These are phyloP conservation scores for Epinotia demarniana DNA, from an alignment of 2,888 invertebrate species.

Conservation along the genomic window DNA sequence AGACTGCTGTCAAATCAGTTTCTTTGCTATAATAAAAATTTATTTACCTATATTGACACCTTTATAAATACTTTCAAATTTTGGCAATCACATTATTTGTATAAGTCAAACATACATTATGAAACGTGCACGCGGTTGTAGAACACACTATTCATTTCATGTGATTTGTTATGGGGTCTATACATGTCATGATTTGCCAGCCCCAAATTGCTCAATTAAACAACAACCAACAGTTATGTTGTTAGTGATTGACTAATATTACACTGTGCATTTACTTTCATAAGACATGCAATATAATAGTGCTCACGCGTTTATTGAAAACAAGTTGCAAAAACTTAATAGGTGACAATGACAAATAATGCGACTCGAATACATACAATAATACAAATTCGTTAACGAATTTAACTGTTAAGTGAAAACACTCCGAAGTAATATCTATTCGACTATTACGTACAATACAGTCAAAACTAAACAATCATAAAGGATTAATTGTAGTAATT, in stretches of 20 bases:
- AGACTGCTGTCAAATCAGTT: conserved; percentile 17
- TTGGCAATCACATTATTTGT: conserved; percentile 74
- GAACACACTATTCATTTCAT: not conserved
- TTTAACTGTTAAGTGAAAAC: conserved; percentile 55
- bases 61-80: conserved; percentile 71
- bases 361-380: conserved; percentile 61
- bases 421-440: conserved; percentile 48
- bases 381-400: conserved; percentile 63
- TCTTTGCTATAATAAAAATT: conserved; percentile 55
- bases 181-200: too few relatives aligned
- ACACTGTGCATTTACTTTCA: conserved; percentile 3
- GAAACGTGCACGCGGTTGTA: not conserved
- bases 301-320: not conserved
- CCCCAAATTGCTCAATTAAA: not conserved
- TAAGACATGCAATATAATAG: not conserved
- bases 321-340: not conserved
- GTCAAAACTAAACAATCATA: conserved; percentile 52
- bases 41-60: conserved; percentile 62
- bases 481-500: conserved; percentile 35
- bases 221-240: not conserved
- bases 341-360: conserved; percentile 60
- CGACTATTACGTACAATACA: conserved; percentile 49
- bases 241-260: not conserved
- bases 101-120: not conserved
- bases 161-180: too few relatives aligned